Percentiles rank a stretch among this genome's conserved stretches.
phyloP scores from a whole-genome alignment of 2,113 vertebrate species.

The Anas platyrhynchos region DNA sequence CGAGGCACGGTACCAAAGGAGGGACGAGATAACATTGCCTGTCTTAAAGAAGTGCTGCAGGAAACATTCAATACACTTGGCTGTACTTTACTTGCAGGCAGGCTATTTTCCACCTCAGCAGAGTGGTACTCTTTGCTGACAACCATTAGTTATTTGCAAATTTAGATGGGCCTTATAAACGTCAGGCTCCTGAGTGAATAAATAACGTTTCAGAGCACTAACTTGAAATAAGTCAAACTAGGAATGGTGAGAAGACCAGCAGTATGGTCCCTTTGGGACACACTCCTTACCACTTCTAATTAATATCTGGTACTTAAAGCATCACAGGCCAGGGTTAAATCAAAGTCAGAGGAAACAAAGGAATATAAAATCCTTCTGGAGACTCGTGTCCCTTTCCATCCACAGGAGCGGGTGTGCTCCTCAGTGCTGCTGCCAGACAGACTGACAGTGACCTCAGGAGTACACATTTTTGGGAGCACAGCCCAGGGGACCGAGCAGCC shows the following conservation, averaged over 20 bases:
- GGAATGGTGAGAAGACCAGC: slow-evolving; percentile 9
- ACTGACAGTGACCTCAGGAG: background rate
- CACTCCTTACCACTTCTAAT: slow-evolving; percentile 25
- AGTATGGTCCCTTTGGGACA: slow-evolving; percentile 21
- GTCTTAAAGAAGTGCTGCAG: background rate
- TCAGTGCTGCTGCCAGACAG: background rate
- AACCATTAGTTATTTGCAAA: slow-evolving; percentile 37
- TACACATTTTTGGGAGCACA: accelerated
- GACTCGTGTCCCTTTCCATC: background rate
- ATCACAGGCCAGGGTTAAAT: slow-evolving; percentile 32
- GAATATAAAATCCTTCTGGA: background rate
- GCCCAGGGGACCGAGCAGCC: background rate
- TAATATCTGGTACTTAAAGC: slow-evolving; percentile 56
- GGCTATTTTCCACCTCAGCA: slow-evolving; percentile 53
- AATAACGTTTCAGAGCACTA: slow-evolving; percentile 30
- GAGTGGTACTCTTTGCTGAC: slow-evolving; percentile 14
- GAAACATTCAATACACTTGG: background rate
- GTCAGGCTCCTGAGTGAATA: slow-evolving; percentile 18
- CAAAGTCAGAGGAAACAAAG: slow-evolving; percentile 54
- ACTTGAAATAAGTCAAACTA: slow-evolving; percentile 41
- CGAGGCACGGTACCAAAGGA: background rate
- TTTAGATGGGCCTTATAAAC: slow-evolving; percentile 15
- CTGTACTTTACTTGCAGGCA: background rate
- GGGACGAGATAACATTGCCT: background rate
- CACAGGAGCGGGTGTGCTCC: background rate